Evolutionary conservation across 2,113 vertebrate species (phyloP).

Genomic region (Theristicus caerulescens): DNA sequence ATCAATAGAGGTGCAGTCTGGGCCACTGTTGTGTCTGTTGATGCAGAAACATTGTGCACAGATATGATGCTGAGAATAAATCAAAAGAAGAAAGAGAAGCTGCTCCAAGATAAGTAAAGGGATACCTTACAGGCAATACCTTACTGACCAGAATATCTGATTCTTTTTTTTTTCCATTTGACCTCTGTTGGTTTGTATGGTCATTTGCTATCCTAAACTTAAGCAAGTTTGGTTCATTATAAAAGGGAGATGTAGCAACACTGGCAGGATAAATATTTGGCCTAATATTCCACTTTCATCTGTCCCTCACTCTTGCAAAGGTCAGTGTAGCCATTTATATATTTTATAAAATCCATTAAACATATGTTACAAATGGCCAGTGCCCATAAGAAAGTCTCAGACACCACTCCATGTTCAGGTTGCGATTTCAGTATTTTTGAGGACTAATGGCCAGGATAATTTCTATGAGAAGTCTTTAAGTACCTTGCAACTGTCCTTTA

Average conservation of each 20-base stretch:
- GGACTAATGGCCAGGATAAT: neutral
- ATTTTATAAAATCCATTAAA: neutral
- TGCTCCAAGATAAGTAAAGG: slow-evolving; percentile 19
- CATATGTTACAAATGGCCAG: neutral
- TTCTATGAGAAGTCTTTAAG: neutral
- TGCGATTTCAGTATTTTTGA: neutral
- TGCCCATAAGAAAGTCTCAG: neutral
- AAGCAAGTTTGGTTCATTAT: neutral
- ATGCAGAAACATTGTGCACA: slow-evolving; percentile 30
- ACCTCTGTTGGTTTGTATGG: neutral
- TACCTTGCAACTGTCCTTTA: neutral
- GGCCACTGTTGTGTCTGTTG: neutral
- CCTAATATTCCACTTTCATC: neutral
- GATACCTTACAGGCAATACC: neutral
- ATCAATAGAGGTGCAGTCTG: slow-evolving; percentile 46
- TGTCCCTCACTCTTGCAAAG: neutral
- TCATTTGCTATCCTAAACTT: neutral
- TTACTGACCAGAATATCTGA: neutral
- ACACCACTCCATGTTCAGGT: neutral
- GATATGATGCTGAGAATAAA: slow-evolving; percentile 50
- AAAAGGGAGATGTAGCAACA: neutral
- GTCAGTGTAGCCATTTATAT: neutral
- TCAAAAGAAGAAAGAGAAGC: slow-evolving; percentile 43
- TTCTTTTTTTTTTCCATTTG: neutral
- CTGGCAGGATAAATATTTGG: neutral